Conservation (phyloP, 2,888 invertebrate species). For the Agriopis marginaria region DNA sequence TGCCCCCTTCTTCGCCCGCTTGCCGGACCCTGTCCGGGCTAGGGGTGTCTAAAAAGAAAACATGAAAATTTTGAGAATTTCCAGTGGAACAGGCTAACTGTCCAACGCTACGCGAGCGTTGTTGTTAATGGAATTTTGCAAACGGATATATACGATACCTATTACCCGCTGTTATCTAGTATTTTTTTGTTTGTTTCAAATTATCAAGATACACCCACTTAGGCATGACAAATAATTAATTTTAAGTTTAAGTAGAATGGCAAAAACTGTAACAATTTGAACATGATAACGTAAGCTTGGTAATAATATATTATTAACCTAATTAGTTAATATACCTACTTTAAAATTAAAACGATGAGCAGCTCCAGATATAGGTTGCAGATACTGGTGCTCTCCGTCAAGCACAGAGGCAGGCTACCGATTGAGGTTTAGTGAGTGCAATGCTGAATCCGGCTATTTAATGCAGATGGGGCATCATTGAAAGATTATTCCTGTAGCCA, state of each 20-base stretch:
- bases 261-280: slow-evolving; percentile 6
- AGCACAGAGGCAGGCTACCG: neutral
- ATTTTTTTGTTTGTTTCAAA: slow-evolving; percentile 1
- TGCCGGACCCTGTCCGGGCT: slow-evolving; percentile 71
- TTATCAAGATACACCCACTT: slow-evolving; percentile 2
- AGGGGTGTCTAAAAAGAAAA: slow-evolving; percentile 65
- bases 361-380: neutral
- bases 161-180: neutral
- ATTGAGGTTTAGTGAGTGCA: neutral
- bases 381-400: neutral
- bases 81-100: slow-evolving; percentile 28
- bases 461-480: too few relatives aligned
- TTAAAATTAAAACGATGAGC: neutral
- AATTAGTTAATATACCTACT: neutral
- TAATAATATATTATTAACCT: neutral
- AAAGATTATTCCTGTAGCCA: too few relatives aligned
- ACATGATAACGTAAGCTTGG: neutral
- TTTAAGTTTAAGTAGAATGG: neutral
- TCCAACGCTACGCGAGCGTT: slow-evolving; percentile 6
- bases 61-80: slow-evolving; percentile 34
- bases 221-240: slow-evolving; percentile 6
- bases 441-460: neutral
- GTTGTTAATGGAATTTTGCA: slow-evolving; percentile 24
- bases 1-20: slow-evolving; percentile 78
- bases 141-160: neutral